These are phyloP conservation scores for Chrysolina americana DNA, from an alignment of 2,888 invertebrate genomes.

Conservation along the genomic window DNA sequence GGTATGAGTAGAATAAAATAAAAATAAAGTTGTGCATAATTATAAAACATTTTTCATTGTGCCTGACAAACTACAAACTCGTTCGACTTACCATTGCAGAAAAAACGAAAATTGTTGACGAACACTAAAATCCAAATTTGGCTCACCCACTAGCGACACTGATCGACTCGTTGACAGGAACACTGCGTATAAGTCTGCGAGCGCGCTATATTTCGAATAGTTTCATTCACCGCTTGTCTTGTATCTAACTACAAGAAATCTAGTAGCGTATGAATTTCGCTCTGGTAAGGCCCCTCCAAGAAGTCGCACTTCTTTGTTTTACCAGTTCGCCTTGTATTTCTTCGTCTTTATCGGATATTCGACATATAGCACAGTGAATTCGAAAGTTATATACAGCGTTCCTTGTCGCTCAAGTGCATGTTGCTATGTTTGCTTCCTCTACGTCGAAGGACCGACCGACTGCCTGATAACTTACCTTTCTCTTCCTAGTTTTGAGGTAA, in stretches of 20 bases:
- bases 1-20: too few relatives aligned
- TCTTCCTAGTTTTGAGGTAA: conserved; percentile 54
- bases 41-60: not conserved
- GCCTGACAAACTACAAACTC: not conserved
- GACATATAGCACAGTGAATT: conserved; percentile 57
- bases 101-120: conserved; percentile 19
- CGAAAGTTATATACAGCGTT: conserved; percentile 54
- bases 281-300: conserved; percentile 58
- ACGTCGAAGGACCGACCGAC: conserved; percentile 58
- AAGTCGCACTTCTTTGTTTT: conserved; percentile 43
- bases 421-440: not conserved
- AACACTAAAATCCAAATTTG: conserved; percentile 44
- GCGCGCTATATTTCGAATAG: conserved; percentile 39
- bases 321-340: conserved; percentile 36
- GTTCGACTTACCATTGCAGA: conserved; percentile 47
- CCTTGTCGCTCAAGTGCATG: conserved; percentile 44
- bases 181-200: conserved; percentile 32
- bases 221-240: conserved; percentile 48
- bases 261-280: conserved; percentile 58
- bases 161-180: conserved; percentile 22
- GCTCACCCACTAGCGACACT: conserved; percentile 51
- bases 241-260: conserved; percentile 57
- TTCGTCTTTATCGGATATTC: conserved; percentile 46
- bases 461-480: conserved; percentile 51
- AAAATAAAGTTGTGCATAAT: not conserved